Evolutionary conservation across 2,113 vertebrate species (phyloP).

Genomic region (Phaethon lepturus): DNA sequence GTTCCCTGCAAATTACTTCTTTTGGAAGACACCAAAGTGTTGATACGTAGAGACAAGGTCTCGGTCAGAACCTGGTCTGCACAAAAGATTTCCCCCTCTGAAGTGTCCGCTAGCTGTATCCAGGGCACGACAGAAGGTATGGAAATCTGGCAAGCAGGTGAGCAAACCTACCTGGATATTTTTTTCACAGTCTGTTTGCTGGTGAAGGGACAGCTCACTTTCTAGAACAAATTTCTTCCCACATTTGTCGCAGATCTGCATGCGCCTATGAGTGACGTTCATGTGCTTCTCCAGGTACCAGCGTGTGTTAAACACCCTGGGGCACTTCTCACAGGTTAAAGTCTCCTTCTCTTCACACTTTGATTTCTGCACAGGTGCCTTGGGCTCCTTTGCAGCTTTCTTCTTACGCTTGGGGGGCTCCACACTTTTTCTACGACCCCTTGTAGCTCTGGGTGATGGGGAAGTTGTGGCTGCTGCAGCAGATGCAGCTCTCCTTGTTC

Average conservation of each 20-base stretch:
- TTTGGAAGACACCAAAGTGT: background rate
- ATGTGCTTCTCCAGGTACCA: conserved; percentile 99
- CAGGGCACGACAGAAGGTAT: conserved; percentile 50
- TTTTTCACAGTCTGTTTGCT: conserved; percentile 99
- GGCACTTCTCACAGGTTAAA: conserved; percentile 96
- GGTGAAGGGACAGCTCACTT: conserved; percentile 97
- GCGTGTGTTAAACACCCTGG: conserved; percentile 97
- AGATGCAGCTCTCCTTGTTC: conserved; percentile 78
- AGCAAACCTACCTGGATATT: conserved; percentile 94
- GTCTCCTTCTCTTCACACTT: conserved; percentile 94
- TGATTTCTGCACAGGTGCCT: conserved; percentile 78
- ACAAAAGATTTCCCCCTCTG: conserved; percentile 47
- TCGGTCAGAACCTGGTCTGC: background rate
- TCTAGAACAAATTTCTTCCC: conserved; percentile 99
- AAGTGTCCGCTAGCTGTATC: conserved; percentile 8
- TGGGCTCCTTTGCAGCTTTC: conserved; percentile 81
- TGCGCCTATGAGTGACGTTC: conserved; percentile 97
- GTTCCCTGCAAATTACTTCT: background rate
- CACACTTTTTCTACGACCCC: conserved; percentile 84
- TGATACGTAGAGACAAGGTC: background rate
- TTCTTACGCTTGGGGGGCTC: conserved; percentile 87
- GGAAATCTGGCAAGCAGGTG: conserved; percentile 60
- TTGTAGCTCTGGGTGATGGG: conserved; percentile 82
- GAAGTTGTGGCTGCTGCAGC: conserved; percentile 70
- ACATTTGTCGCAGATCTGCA: conserved; percentile 99